phyloP scores from a whole-genome alignment of 1,140 invertebrate species.

The Thaumatotibia leucotreta region DNA sequence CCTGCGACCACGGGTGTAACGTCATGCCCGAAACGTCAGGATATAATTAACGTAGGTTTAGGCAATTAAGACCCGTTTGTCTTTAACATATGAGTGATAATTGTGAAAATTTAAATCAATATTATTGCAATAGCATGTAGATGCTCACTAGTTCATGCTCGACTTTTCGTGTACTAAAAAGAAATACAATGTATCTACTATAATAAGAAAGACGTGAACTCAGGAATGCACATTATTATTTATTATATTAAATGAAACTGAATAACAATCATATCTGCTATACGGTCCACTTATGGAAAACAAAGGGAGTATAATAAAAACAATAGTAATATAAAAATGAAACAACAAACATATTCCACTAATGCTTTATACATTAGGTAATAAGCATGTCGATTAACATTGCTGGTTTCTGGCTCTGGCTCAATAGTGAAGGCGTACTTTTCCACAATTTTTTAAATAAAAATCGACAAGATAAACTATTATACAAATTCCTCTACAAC shows the following conservation, averaged over 20 bases:
- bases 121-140: too few relatives aligned
- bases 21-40: too few relatives aligned
- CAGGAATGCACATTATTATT: conserved; percentile 9
- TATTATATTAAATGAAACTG: not conserved
- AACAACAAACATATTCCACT: conserved; percentile 34
- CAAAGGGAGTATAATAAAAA: conserved; percentile 9
- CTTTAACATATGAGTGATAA: too few relatives aligned
- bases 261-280: not conserved
- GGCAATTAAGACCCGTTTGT: too few relatives aligned
- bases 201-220: not conserved
- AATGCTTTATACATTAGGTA: conserved; percentile 58
- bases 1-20: too few relatives aligned
- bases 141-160: too few relatives aligned
- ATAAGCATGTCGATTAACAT: conserved; percentile 39
- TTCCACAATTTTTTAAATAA: conserved; percentile 56
- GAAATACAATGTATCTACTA: not conserved
- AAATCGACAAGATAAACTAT: conserved; percentile 64
- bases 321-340: conserved; percentile 37
- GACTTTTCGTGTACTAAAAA: too few relatives aligned
- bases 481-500: conserved; percentile 64
- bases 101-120: too few relatives aligned
- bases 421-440: conserved; percentile 36
- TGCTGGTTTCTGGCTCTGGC: too few relatives aligned
- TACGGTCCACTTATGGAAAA: not conserved
- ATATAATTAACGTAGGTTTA: too few relatives aligned